Conservation (phyloP, 2,888 invertebrate genomes). For the Serripes groenlandicus region DNA sequence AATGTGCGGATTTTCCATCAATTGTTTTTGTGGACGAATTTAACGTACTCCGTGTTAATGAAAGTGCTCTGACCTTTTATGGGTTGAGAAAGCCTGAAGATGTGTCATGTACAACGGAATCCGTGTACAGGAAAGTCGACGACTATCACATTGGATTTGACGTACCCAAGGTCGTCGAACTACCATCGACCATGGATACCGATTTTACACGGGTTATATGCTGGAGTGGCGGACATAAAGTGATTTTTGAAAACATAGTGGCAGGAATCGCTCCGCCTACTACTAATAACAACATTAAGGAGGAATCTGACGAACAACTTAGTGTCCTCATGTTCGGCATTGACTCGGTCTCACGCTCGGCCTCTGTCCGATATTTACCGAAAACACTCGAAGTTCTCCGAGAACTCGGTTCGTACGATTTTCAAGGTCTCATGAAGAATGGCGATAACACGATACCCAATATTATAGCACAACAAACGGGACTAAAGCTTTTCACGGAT, state of each 20-base stretch:
- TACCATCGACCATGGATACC: not conserved
- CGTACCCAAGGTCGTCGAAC: not conserved
- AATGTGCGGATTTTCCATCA: slow-evolving; percentile 16
- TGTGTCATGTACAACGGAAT: not conserved
- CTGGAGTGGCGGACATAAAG: not conserved
- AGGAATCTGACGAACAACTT: slow-evolving; percentile 21
- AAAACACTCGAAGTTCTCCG: slow-evolving; percentile 64
- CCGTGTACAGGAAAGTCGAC: not conserved
- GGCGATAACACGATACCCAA: slow-evolving; percentile 70
- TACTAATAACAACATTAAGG: not conserved
- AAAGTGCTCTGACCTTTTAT: not conserved
- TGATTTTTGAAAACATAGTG: slow-evolving; percentile 11
- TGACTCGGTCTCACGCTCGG: slow-evolving; percentile 66
- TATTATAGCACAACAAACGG: slow-evolving; percentile 62
- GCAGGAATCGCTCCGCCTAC: not conserved
- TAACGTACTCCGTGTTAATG: slow-evolving; percentile 13
- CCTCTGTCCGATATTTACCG: slow-evolving; percentile 67
- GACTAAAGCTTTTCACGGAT: slow-evolving; percentile 36
- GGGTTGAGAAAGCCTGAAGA: not conserved
- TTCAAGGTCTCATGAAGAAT: slow-evolving; percentile 70
- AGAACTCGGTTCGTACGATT: slow-evolving; percentile 55
- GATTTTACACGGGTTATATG: slow-evolving; percentile 19
- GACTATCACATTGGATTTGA: slow-evolving; percentile 10
- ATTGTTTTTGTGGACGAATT: slow-evolving; percentile 13
- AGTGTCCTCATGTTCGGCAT: slow-evolving; percentile 65